Base-by-base conservation (phyloP, 1,140 invertebrate species). In the Babylonia areolata region DNA sequence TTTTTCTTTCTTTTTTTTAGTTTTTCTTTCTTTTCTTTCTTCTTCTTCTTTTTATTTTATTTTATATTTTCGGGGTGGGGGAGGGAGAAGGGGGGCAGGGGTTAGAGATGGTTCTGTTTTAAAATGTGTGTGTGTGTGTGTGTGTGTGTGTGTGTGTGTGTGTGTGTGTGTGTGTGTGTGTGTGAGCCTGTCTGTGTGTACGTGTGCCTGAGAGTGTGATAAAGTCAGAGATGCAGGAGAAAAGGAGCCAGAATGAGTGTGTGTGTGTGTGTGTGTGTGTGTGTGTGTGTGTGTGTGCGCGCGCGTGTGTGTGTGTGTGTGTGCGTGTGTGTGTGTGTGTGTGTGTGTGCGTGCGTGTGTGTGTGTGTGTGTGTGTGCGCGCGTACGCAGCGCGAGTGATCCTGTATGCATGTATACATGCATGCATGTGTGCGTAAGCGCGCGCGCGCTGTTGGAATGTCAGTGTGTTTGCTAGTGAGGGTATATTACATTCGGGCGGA, bases 191-290 rank as follows among this genome's bases (percentile, higher is more conserved):
- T 64, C 6, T 64, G 58, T 64, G 58, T 64, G 58, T 64, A 23
- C 23, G 58, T 64, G 58, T 64, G 69, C 33, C 28, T 9, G 58
- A 64, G 58, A 77, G 35, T 23, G 35, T 40, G 73, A 77, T 35
- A 77, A 42, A 54, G 79, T 37, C 35, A 58, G n/a, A 54, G 79
- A 42, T 6, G 31, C 17, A 39, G 37, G 40, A 80, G 46, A 80
- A 39, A 46, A 39, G 42, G 46, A 51, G n/a, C n/a, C n/a, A n/a
- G n/a, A n/a, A n/a, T n/a, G n/a, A n/a, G n/a, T n/a, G n/a, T n/a
- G n/a, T n/a, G 78, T 78, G 75, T 78, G 75, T 39, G 75, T 78
- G 75, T 42, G 75, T 78, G 75, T 78, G 75, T 78, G 40, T 42
- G 35, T 37, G 12, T 78, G 75, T 78, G 2, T 78, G 75, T 78